These are phyloP conservation scores for Epinephelus lanceolatus DNA, from an alignment of 2,113 vertebrate species.

Conservation along the genomic window DNA sequence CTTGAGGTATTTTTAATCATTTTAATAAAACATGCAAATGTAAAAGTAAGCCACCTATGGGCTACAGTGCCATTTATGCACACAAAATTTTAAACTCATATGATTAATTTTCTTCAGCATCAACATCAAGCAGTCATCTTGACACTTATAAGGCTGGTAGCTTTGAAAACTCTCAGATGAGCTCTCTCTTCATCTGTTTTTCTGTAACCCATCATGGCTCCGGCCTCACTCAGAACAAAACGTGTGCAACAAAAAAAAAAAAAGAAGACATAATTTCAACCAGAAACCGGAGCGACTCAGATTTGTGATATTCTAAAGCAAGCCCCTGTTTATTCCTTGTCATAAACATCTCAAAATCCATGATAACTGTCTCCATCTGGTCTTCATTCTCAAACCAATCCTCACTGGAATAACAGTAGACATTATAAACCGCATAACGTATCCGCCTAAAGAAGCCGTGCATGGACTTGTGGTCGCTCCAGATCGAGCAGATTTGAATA, in stretches of 20 bases:
- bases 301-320: conserved; percentile 73
- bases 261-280: conserved; percentile 38
- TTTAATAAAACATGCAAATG: conserved; percentile 2
- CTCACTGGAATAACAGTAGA: conserved; percentile 74
- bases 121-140: background rate
- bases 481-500: conserved; percentile 75
- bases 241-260: conserved; percentile 31
- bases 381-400: conserved; percentile 70
- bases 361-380: conserved; percentile 79
- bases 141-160: background rate
- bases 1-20: background rate
- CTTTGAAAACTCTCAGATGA: background rate
- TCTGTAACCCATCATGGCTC: conserved; percentile 16
- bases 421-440: conserved; percentile 67
- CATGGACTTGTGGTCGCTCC: conserved; percentile 49
- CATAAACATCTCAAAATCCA: conserved; percentile 83
- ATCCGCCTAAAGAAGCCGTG: conserved; percentile 55
- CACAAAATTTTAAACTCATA: background rate
- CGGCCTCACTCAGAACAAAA: conserved; percentile 27
- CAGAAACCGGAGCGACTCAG: conserved; percentile 50
- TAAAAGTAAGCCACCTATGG: background rate
- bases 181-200: conserved; percentile 16
- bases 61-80: background rate
- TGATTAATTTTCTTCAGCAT: too few relatives aligned
- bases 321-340: conserved; percentile 76